Percentiles rank a stretch among this genome's conserved stretches.
Evolutionary conservation across 2,113 vertebrate species (phyloP).

Genomic region (Crotalus horridus): DNA sequence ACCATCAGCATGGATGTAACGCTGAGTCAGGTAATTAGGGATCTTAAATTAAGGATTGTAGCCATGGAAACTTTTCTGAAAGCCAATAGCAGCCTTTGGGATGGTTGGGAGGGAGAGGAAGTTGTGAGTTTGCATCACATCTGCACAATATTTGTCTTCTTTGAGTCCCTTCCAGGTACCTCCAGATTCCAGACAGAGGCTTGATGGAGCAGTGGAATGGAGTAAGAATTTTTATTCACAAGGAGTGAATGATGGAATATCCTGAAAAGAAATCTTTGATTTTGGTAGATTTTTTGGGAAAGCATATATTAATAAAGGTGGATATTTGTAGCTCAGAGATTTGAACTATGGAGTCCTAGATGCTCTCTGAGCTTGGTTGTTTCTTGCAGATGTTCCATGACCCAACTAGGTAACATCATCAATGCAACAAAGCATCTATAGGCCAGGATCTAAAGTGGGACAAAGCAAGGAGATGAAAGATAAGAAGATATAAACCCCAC

Average conservation of each 20-base stretch:
- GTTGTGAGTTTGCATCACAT: not conserved
- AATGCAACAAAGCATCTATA: too few relatives aligned
- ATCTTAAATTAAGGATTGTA: not conserved
- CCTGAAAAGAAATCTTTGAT: not conserved
- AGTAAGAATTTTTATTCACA: not conserved
- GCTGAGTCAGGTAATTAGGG: not conserved
- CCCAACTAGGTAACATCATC: not conserved
- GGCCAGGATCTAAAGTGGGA: too few relatives aligned
- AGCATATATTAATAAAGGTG: not conserved
- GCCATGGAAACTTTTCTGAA: not conserved
- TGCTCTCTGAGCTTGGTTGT: not conserved
- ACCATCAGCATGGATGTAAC: not conserved
- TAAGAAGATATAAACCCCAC: too few relatives aligned
- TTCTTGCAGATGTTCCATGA: not conserved
- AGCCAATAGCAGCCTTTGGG: not conserved
- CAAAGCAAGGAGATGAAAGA: too few relatives aligned
- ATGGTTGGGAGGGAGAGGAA: not conserved
- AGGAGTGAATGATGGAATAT: not conserved
- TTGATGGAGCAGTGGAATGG: not conserved
- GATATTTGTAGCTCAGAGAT: not conserved
- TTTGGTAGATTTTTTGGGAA: not conserved
- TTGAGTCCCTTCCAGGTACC: not conserved
- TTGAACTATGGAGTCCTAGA: not conserved
- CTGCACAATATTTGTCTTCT: not conserved
- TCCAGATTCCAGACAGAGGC: not conserved